A percentile compares a stretch with the other conserved stretches of the same genome.
Conservation (phyloP, 2,797 vertebrate species). For the Denticeps clupeoides region DNA sequence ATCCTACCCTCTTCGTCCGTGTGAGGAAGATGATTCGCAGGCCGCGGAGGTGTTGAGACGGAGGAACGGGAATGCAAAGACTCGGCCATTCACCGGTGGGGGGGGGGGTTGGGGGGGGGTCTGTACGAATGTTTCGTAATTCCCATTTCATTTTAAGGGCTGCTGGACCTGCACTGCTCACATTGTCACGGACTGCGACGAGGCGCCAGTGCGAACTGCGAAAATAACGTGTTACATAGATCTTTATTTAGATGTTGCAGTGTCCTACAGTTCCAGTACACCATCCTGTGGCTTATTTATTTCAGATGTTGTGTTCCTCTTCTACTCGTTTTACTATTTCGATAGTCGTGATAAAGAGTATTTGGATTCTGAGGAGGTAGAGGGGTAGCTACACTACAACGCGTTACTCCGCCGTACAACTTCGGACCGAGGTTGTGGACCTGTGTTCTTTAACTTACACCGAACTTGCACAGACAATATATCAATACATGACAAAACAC, state of each 20-base stretch:
- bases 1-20: no score
- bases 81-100: constrained; percentile 29
- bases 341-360: no score
- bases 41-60: no score
- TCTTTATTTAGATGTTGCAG: constrained; percentile 9
- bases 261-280: constrained; percentile 26
- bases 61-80: constrained; percentile 3
- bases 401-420: constrained; percentile 20
- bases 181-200: constrained; percentile 28
- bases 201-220: constrained; percentile 46
- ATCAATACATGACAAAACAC: constrained; percentile 13
- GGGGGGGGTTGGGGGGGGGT: constrained; percentile 10
- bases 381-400: constrained; percentile 12
- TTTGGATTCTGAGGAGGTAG: constrained; percentile 19
- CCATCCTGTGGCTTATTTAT: constrained; percentile 29
- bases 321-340: constrained; percentile 25
- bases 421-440: constrained; percentile 20
- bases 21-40: no score
- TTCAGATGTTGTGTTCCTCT: constrained; percentile 31
- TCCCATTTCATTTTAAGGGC: constrained; percentile 51
- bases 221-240: constrained; percentile 21
- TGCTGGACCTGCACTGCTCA: constrained; percentile 55
- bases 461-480: constrained; percentile 11
- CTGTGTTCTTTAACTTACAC: constrained; percentile 20
- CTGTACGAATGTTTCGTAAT: constrained; percentile 24